Evolutionary conservation across 2,113 vertebrate species (phyloP).

Genomic region (Eupsittula cactorum): DNA sequence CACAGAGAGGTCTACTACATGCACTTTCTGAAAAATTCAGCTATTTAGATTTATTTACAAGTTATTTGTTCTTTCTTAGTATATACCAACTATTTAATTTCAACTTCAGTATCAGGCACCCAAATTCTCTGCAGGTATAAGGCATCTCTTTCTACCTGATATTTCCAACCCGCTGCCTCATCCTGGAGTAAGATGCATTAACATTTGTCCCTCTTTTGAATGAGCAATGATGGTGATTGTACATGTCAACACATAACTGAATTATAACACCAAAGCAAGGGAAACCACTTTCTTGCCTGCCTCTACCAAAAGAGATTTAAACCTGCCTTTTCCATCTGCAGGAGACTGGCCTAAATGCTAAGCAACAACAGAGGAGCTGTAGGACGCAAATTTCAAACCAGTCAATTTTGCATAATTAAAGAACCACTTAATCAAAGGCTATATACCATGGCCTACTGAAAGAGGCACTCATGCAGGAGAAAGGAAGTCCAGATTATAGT

Average conservation of each 20-base stretch:
- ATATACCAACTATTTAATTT: neutral
- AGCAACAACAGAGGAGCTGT: neutral
- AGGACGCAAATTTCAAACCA: neutral
- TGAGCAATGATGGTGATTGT: neutral
- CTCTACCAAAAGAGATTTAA: neutral
- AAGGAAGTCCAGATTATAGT: neutral
- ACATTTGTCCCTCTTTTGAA: neutral
- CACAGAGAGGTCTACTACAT: neutral
- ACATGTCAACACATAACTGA: neutral
- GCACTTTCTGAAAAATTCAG: slow-evolving; percentile 20
- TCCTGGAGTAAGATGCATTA: neutral
- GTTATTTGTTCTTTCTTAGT: slow-evolving; percentile 14
- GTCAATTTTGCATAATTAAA: neutral
- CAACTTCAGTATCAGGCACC: neutral
- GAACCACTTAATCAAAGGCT: neutral
- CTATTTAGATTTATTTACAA: slow-evolving; percentile 39
- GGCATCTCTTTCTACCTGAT: neutral
- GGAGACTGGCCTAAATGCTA: neutral
- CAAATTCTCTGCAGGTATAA: neutral
- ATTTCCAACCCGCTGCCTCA: neutral
- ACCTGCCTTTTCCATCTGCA: neutral
- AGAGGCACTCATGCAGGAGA: neutral
- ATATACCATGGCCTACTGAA: neutral
- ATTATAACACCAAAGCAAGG: neutral
- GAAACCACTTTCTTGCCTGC: neutral